These are phyloP conservation scores for Rhinoraja longicauda DNA, from an alignment of 2,797 vertebrate genomes.

Conservation along the genomic window DNA sequence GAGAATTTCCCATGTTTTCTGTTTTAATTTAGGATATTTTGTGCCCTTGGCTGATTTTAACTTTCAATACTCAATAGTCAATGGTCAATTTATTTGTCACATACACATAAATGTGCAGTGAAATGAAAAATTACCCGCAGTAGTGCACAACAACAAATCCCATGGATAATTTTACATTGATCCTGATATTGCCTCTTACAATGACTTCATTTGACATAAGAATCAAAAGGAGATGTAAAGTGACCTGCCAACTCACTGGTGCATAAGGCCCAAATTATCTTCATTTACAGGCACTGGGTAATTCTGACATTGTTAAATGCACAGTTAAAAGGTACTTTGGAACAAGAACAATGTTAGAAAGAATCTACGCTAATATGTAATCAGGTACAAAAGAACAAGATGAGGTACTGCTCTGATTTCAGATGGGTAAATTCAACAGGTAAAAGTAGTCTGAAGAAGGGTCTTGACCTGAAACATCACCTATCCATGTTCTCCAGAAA, in stretches of 20 bases:
- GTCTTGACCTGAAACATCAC: too few relatives aligned
- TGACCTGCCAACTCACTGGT: neutral
- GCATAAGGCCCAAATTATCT: neutral
- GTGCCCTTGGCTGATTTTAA: neutral
- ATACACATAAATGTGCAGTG: too few relatives aligned
- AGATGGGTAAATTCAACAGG: neutral
- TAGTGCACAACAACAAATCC: neutral
- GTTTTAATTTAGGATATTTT: too few relatives aligned
- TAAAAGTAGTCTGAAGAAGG: too few relatives aligned
- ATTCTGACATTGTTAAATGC: neutral
- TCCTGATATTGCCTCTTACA: neutral
- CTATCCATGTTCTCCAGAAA: too few relatives aligned
- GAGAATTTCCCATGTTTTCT: too few relatives aligned
- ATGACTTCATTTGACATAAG: neutral
- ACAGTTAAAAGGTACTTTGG: neutral
- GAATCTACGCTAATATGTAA: too few relatives aligned
- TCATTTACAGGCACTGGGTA: neutral
- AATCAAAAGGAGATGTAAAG: neutral
- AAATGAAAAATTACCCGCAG: too few relatives aligned
- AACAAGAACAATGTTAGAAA: neutral
- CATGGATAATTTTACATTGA: neutral
- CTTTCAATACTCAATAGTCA: too few relatives aligned
- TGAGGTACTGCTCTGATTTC: neutral
- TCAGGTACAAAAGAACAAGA: neutral
- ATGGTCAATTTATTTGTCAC: too few relatives aligned